phyloP scores from a whole-genome alignment of 2,888 invertebrate genomes.

The Rhagophthalmus giganteus region DNA sequence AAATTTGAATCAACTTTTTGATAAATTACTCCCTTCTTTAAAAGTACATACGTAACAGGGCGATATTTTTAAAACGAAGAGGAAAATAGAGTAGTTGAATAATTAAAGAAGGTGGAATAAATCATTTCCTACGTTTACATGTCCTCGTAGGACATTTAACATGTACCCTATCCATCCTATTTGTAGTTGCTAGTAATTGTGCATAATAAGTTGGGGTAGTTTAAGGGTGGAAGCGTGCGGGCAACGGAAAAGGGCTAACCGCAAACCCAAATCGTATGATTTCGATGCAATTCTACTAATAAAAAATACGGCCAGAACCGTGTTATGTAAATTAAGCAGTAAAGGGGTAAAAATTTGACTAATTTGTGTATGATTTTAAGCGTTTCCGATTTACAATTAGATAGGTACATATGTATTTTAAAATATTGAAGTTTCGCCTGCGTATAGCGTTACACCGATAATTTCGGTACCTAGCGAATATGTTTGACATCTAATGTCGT shows the following conservation, averaged over 20 bases:
- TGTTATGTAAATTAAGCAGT: conserved; percentile 15
- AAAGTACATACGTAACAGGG: too few species aligned
- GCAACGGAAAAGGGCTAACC: conserved; percentile 13
- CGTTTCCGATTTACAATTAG: not conserved
- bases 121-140: too few species aligned
- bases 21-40: too few species aligned
- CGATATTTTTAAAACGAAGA: too few species aligned
- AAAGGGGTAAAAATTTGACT: not conserved
- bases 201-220: conserved; percentile 24
- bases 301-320: conserved; percentile 16
- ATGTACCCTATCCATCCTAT: conserved; percentile 9
- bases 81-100: too few species aligned
- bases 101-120: too few species aligned
- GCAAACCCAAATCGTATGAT: conserved; percentile 19
- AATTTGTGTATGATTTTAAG: not conserved
- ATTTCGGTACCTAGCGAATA: conserved; percentile 24
- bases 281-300: conserved; percentile 21
- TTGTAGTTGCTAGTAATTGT: conserved; percentile 26
- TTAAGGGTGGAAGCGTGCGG: conserved; percentile 16
- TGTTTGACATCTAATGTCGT: conserved; percentile 27
- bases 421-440: conserved; percentile 3
- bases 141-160: not conserved
- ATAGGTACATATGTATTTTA: not conserved
- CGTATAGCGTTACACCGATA: conserved; percentile 13
- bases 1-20: too few species aligned